Conservation (phyloP, 2,797 vertebrate genomes). For the Bradypodion pumilum region DNA sequence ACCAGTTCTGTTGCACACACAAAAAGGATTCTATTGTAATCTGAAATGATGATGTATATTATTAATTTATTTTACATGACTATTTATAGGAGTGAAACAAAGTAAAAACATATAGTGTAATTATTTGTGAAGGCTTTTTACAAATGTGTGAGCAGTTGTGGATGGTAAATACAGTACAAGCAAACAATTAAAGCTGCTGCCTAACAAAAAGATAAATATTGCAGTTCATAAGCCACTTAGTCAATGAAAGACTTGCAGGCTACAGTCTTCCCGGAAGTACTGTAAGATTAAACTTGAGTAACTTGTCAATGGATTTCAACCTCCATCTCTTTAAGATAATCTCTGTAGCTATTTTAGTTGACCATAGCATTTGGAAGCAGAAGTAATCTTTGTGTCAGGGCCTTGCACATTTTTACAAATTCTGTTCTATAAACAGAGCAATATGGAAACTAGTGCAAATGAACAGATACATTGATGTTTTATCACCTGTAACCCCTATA, state of each 20-base stretch:
- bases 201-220: background rate
- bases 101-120: background rate
- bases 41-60: background rate
- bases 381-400: background rate
- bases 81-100: background rate
- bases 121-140: background rate
- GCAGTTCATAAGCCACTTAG: too few relatives aligned
- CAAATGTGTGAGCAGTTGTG: too few relatives aligned
- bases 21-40: background rate
- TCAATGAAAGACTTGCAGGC: background rate
- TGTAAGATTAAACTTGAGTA: background rate
- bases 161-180: background rate
- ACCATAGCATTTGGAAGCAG: background rate
- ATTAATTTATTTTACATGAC: background rate
- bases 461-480: background rate
- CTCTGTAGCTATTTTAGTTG: background rate
- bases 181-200: background rate
- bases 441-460: background rate
- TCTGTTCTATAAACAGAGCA: constrained; percentile 4
- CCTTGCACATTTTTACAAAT: background rate
- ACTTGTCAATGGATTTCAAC: background rate
- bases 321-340: background rate
- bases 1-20: background rate
- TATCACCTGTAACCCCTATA: background rate
- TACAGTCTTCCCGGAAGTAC: background rate